These are phyloP conservation scores for Suricata suricatta DNA, from an alignment of 2,113 vertebrate species.

Conservation along the genomic window DNA sequence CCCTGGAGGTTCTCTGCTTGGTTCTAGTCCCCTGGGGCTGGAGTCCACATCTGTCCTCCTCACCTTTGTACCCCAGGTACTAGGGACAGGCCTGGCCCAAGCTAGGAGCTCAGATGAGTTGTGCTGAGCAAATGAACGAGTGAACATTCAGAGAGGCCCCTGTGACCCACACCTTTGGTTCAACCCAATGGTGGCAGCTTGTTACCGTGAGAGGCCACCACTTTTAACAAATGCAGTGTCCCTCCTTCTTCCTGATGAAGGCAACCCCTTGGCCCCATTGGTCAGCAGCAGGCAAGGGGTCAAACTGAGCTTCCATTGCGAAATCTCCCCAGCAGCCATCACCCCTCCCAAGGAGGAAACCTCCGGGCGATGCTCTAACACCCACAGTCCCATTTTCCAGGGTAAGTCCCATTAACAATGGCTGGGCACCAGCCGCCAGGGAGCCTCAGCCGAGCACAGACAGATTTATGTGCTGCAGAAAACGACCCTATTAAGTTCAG, in stretches of 20 bases:
- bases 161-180: too few species aligned
- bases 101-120: not conserved
- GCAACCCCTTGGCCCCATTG: too few species aligned
- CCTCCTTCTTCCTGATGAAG: not conserved
- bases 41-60: not conserved
- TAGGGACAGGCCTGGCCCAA: fast-evolving
- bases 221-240: not conserved
- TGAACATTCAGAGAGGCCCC: not conserved
- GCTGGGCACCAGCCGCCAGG: not conserved
- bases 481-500: conserved; percentile 68
- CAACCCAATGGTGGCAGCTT: fast-evolving
- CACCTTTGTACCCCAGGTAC: not conserved
- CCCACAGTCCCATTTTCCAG: not conserved
- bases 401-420: conserved; percentile 4
- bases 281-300: not conserved
- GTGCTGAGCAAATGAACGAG: not conserved
- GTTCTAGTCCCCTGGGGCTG: not conserved
- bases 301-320: not conserved
- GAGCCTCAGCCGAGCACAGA: conserved; percentile 11
- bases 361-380: not conserved
- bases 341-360: not conserved
- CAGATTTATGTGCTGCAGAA: conserved; percentile 60
- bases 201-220: fast-evolving
- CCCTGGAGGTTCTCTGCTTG: not conserved
- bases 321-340: fast-evolving